Base-by-base conservation (phyloP, 2,888 invertebrate genomes). In the Capitulum mitella region DNA sequence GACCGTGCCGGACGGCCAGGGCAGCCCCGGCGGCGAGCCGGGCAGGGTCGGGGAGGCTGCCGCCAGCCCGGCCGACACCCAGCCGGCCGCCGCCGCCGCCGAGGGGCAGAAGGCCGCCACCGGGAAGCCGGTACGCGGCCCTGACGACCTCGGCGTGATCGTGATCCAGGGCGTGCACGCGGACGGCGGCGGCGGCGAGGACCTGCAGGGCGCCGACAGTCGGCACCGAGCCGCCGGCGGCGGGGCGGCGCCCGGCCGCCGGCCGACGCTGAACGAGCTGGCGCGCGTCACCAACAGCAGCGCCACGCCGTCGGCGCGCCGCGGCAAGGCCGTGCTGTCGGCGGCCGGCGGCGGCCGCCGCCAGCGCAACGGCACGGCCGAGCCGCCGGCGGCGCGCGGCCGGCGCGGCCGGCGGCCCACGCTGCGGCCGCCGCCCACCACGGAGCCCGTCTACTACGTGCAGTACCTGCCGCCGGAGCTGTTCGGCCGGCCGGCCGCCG, bases 401-500 rank as follows among this genome's bases (percentile, higher is more conserved):
- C 40, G 26, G 10, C 37, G 40, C 40, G 43, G 26, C 10, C 43
- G 37, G 37, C 70, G 70, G 64, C 43, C 75, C 29, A n/a, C 22
- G n/a, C 43, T 32, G 29, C 40, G 5, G 29, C 76, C 43, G 46
- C 46, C 46, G 43, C 46, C 43, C 3, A 5, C 76, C 46, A n/a
- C 76, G 8, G 46, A 76, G 76, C 76, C 76, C 29, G 48, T 48
- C 48, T 76, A 46, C 46, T 76, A 76, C 76, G 48, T 76, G 46
- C 76, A 76, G 46, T 76, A 76, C 76, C 76, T 76, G 76, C 76
- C 76, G 76, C 46, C 76, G 1, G 76, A 43, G 29, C 76, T 76
- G 76, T 76, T 76, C 32, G 76, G 32, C 29, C 76, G 46, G 43
- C 76, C 76, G 29, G 29, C 76, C 1, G 76, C 48, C 3, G 76